phyloP scores from a whole-genome alignment of 2,797 vertebrate genomes.

The Trichosurus vulpecula region DNA sequence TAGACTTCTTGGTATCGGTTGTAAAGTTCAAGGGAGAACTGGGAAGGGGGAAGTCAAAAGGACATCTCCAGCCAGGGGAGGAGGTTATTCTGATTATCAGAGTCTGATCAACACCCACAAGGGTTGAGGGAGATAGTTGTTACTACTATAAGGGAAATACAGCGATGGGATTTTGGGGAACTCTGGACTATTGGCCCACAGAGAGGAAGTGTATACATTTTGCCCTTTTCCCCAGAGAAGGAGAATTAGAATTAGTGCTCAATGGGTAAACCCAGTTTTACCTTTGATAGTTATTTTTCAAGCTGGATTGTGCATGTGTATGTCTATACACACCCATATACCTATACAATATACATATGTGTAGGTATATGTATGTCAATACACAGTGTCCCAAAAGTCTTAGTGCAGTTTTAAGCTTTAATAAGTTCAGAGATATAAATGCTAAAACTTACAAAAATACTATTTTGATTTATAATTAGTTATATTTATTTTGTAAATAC shows the following conservation, averaged over 20 bases:
- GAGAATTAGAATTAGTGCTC: background rate
- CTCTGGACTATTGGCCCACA: rapidly evolving
- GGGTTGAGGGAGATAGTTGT: background rate
- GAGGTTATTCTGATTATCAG: background rate
- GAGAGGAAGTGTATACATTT: background rate
- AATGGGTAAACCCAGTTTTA: background rate
- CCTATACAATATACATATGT: too few relatives aligned
- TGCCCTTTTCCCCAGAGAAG: background rate
- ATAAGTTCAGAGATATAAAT: background rate
- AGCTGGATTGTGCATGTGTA: background rate
- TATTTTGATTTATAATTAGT: background rate
- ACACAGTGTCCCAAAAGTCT: background rate
- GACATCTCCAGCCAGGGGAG: background rate
- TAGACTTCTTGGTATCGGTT: background rate
- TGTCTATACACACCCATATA: too few relatives aligned
- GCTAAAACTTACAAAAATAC: background rate
- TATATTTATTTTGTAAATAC: background rate
- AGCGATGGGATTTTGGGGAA: background rate
- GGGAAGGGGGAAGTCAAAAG: background rate
- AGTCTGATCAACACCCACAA: background rate
- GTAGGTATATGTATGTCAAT: background rate
- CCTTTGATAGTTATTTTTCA: background rate
- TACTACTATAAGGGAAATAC: background rate
- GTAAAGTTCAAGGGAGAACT: background rate
- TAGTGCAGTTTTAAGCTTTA: background rate